Evolutionary conservation across 1,140 invertebrate genomes (phyloP).

Genomic region (Condylostylus longicornis): DNA sequence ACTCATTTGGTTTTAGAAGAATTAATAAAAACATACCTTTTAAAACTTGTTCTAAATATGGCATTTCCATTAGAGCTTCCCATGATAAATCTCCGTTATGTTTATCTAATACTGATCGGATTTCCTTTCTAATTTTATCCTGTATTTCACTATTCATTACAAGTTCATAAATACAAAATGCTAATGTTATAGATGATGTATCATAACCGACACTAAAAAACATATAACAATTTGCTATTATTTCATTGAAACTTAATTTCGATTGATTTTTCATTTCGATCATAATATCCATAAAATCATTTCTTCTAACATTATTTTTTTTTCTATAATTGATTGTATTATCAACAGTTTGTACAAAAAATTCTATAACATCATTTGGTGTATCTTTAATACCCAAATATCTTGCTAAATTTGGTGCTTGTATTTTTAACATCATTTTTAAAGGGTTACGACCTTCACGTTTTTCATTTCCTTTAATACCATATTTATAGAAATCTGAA

Average conservation of each 20-base stretch:
- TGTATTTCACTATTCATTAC: slow-evolving; percentile 39
- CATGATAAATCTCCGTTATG: slow-evolving; percentile 18
- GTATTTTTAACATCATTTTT: neutral
- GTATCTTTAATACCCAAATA: slow-evolving; percentile 13
- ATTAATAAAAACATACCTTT: slow-evolving; percentile 8
- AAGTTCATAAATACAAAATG: slow-evolving; percentile 33
- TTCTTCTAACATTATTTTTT: slow-evolving; percentile 24
- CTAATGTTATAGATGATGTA: slow-evolving; percentile 39
- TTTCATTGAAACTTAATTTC: slow-evolving; percentile 4
- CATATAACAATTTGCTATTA: slow-evolving; percentile 32
- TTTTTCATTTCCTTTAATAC: neutral
- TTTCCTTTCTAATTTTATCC: slow-evolving; percentile 25
- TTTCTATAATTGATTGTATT: slow-evolving; percentile 30
- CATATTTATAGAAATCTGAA: slow-evolving; percentile 31
- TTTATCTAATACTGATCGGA: slow-evolving; percentile 34
- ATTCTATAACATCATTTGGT: slow-evolving; percentile 25
- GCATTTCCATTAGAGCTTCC: slow-evolving; percentile 25
- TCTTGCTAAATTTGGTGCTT: neutral
- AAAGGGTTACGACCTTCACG: neutral
- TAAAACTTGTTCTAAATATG: slow-evolving; percentile 26
- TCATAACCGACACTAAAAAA: slow-evolving; percentile 44
- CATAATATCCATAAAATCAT: slow-evolving; percentile 40
- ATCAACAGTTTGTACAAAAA: slow-evolving; percentile 30
- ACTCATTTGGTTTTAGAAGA: neutral
- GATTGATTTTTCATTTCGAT: slow-evolving; percentile 32